Percentiles rank a stretch among this genome's conserved stretches.
Conservation (phyloP, 2,113 vertebrate species). For the Brachirus orientalis region DNA sequence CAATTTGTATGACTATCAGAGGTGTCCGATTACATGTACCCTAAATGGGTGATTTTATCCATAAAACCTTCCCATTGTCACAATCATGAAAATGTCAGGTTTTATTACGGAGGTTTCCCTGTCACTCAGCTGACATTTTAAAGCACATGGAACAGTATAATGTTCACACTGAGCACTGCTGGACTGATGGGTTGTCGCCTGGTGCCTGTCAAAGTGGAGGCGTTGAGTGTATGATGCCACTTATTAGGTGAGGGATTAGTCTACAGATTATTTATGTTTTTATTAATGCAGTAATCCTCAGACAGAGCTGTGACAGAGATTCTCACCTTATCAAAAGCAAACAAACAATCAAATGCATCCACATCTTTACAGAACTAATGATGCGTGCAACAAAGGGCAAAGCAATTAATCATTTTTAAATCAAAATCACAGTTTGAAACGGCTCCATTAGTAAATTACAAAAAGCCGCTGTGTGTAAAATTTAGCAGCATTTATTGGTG, state of each 20-base stretch:
- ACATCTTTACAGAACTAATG: constrained; percentile 16
- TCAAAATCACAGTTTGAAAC: too few relatives aligned
- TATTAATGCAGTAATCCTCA: constrained; percentile 64
- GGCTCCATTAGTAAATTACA: too few relatives aligned
- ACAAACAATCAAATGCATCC: constrained; percentile 29
- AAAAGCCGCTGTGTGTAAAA: too few relatives aligned
- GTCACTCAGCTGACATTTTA: constrained; percentile 46
- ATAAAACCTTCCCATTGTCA: constrained; percentile 14
- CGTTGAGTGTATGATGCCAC: constrained; percentile 44
- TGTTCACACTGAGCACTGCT: constrained; percentile 19
- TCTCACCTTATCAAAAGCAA: constrained; percentile 43
- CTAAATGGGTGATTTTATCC: constrained; percentile 20
- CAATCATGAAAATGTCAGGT: constrained; percentile 28
- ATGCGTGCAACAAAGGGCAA: background rate
- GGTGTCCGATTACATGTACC: constrained; percentile 12
- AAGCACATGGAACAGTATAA: constrained; percentile 25
- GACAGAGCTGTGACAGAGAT: constrained; percentile 29
- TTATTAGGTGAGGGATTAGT: constrained; percentile 72
- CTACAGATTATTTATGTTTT: constrained; percentile 64
- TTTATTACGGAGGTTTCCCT: constrained; percentile 33
- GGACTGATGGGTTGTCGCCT: constrained; percentile 36
- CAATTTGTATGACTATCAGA: background rate
- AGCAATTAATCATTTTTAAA: too few relatives aligned
- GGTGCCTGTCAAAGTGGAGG: constrained; percentile 52
- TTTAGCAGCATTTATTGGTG: background rate